These are phyloP conservation scores for Cyprinodon diabolis DNA, from an alignment of 2,797 vertebrate genomes.

Conservation along the genomic window DNA sequence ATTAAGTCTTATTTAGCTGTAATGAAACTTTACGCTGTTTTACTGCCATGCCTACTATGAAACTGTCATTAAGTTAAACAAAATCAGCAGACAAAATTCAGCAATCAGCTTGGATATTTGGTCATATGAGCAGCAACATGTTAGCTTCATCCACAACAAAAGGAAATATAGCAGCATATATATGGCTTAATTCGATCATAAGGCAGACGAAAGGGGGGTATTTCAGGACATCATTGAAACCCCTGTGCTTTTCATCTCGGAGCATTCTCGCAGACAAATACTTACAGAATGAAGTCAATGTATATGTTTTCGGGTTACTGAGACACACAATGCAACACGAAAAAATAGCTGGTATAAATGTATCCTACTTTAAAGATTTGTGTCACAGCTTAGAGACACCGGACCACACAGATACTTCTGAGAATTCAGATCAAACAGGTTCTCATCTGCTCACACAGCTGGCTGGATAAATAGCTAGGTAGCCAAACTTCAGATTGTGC, in stretches of 20 bases:
- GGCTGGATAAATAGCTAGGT: neutral
- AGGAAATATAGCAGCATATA: conserved; percentile 32
- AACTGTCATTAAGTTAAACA: conserved; percentile 3
- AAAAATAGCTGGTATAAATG: conserved; percentile 17
- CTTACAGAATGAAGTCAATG: conserved; percentile 43
- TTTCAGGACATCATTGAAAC: conserved; percentile 47
- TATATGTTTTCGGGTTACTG: conserved; percentile 39
- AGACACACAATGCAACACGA: conserved; percentile 15
- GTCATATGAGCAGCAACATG: conserved; percentile 43
- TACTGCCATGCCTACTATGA: neutral
- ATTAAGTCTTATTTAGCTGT: no score
- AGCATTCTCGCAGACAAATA: conserved; percentile 31
- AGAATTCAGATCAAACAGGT: conserved; percentile 21
- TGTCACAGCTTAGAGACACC: neutral
- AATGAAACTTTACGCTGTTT: no score
- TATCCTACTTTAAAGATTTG: conserved; percentile 8
- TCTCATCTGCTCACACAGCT: neutral
- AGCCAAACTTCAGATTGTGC: neutral
- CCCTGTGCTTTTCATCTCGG: conserved; percentile 57
- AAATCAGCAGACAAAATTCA: conserved; percentile 12
- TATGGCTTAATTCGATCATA: conserved; percentile 52
- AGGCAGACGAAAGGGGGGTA: conserved; percentile 43
- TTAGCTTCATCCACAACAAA: conserved; percentile 22
- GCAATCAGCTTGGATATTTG: conserved; percentile 25
- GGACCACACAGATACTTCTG: conserved; percentile 39